Conservation (phyloP, 2,888 invertebrate species). For the Nephrotoma flavescens region DNA sequence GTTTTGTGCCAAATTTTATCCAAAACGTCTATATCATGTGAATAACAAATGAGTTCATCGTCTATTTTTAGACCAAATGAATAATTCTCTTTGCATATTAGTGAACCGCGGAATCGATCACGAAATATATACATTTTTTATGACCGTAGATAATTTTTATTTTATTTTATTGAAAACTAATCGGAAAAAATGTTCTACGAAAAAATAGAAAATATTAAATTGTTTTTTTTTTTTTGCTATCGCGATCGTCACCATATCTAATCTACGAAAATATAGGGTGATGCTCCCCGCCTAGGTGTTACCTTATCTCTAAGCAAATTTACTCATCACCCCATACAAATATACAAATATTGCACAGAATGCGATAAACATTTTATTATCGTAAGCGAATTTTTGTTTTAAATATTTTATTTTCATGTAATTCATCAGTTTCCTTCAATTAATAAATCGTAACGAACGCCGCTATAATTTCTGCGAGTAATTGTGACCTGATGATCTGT, state of each 20-base stretch:
- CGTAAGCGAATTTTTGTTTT: not conserved
- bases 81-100: not conserved
- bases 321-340: not conserved
- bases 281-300: not conserved
- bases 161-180: not conserved
- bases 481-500: not conserved
- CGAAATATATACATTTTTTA: not conserved
- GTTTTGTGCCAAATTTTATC: not conserved
- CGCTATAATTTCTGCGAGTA: not conserved
- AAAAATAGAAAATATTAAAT: not conserved
- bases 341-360: not conserved
- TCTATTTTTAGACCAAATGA: not conserved
- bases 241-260: slow-evolving; percentile 1
- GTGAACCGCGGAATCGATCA: not conserved
- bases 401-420: not conserved
- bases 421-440: not conserved
- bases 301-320: not conserved
- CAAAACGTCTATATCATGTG: not conserved
- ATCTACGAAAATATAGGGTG: not conserved
- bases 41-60: not conserved
- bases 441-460: not conserved
- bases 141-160: not conserved
- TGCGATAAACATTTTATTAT: not conserved
- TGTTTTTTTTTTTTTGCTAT: not conserved
- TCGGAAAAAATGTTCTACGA: not conserved